Conservation (phyloP, 2,113 vertebrate species). For the Crotalus horridus region DNA sequence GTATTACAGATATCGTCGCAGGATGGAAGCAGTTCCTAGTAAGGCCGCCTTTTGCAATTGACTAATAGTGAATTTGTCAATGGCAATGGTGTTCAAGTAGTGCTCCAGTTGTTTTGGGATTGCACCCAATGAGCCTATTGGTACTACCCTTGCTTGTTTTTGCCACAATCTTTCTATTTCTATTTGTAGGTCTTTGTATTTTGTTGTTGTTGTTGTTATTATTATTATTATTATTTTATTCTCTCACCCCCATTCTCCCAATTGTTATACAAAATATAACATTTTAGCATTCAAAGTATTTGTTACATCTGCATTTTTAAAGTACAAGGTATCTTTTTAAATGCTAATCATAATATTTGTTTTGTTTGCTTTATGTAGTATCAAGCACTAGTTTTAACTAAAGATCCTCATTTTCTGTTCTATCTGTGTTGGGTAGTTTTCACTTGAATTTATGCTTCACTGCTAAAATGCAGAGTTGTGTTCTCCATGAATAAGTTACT, state of each 20-base stretch:
- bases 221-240: too few species aligned
- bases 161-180: too few species aligned
- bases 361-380: not conserved
- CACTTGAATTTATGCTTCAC: not conserved
- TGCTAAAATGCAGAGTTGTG: not conserved
- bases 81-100: too few species aligned
- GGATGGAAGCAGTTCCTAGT: too few species aligned
- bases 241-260: not conserved
- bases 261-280: not conserved
- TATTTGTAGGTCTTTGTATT: too few species aligned
- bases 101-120: too few species aligned
- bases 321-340: not conserved
- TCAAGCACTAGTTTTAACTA: not conserved
- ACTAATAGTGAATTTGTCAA: too few species aligned
- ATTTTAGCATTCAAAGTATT: not conserved
- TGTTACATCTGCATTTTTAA: not conserved
- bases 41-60: too few species aligned
- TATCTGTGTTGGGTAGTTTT: not conserved
- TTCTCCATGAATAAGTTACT: not conserved
- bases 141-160: too few species aligned
- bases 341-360: not conserved
- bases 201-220: too few species aligned
- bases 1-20: too few species aligned
- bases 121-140: too few species aligned
- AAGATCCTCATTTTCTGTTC: not conserved